These are phyloP conservation scores for Pseudomyrmex flavicornis DNA, from an alignment of 1,140 invertebrate genomes.

Conservation along the genomic window DNA sequence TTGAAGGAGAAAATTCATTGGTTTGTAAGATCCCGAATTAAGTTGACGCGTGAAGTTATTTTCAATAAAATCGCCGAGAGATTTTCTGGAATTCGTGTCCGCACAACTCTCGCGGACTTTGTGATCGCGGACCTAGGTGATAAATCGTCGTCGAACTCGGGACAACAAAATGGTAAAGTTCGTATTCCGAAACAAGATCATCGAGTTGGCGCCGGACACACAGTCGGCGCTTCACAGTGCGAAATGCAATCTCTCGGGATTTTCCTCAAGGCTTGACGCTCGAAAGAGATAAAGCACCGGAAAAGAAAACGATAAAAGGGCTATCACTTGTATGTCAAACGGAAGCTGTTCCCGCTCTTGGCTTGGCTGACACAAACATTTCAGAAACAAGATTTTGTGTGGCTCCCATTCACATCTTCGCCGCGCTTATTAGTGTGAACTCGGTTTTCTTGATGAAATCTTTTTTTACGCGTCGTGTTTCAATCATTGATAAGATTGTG, in stretches of 20 bases:
- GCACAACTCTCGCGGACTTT: not conserved
- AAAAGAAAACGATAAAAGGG: conserved; percentile 65
- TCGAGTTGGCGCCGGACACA: conserved; percentile 45
- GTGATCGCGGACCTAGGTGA: not conserved
- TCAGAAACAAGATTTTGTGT: too few relatives aligned
- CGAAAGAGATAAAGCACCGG: conserved; percentile 61
- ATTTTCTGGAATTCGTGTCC: not conserved
- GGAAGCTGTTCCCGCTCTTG: conserved; percentile 65
- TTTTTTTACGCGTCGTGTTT: not conserved
- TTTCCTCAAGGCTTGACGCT: conserved; percentile 65
- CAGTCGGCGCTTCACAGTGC: not conserved
- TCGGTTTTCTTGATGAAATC: conserved; percentile 5
- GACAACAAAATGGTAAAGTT: conserved; percentile 3
- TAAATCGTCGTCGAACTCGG: not conserved
- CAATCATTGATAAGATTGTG: not conserved
- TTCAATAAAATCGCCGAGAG: too few relatives aligned
- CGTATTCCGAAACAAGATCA: conserved; percentile 24
- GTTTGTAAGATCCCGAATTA: too few relatives aligned
- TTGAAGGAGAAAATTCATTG: too few relatives aligned
- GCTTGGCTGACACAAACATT: not conserved
- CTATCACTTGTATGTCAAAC: conserved; percentile 58
- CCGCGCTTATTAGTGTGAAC: conserved; percentile 10
- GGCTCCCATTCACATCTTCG: conserved; percentile 41
- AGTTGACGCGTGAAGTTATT: too few relatives aligned
- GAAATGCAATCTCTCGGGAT: conserved; percentile 68